These are phyloP conservation scores for Rhea americana DNA, from an alignment of 2,113 vertebrate species.

Conservation along the genomic window DNA sequence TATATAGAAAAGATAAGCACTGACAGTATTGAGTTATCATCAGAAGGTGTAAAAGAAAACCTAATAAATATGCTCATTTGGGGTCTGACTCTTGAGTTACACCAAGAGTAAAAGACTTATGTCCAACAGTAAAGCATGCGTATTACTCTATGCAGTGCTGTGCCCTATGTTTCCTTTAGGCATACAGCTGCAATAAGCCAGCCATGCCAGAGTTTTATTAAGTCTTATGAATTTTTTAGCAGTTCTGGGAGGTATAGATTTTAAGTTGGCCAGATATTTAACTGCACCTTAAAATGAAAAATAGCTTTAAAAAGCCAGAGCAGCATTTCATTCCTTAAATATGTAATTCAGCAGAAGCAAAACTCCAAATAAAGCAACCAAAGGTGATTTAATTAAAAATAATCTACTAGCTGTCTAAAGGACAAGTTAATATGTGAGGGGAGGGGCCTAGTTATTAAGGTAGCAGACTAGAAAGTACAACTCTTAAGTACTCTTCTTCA, in stretches of 20 bases:
- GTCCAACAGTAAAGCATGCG: background rate
- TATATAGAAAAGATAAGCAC: background rate
- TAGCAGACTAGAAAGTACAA: background rate
- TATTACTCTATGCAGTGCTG: background rate
- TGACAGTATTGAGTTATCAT: background rate
- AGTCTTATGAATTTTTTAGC: background rate
- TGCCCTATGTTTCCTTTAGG: background rate
- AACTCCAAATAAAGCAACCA: background rate
- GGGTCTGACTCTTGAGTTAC: background rate
- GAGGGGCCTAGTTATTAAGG: background rate
- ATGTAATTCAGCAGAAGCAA: background rate
- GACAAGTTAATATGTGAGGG: background rate
- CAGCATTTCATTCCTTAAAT: constrained; percentile 10
- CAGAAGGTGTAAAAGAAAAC: background rate
- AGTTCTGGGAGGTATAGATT: constrained; percentile 2
- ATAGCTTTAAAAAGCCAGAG: background rate
- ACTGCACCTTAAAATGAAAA: constrained; percentile 24
- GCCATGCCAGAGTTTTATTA: background rate
- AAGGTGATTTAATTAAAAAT: background rate
- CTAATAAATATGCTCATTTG: background rate
- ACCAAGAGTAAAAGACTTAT: background rate
- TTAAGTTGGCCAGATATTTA: background rate
- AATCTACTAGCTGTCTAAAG: background rate
- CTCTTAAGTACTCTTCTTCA: background rate
- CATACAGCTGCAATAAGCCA: background rate